A percentile compares a stretch with the other conserved stretches of the same genome.
phyloP scores from a whole-genome alignment of 2,797 vertebrate species.

The Xenops minutus region DNA sequence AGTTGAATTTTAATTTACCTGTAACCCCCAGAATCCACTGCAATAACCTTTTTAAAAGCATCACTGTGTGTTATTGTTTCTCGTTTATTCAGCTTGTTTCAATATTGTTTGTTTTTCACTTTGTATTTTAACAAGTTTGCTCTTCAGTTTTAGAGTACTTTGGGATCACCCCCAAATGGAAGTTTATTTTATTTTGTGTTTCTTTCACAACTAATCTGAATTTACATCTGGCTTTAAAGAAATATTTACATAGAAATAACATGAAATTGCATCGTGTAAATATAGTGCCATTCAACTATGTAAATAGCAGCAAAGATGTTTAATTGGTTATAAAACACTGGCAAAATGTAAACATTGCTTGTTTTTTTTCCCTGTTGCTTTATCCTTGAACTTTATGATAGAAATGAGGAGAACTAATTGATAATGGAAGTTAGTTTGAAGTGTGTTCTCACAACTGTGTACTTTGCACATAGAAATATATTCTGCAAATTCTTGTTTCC shows the following conservation, averaged over 20 bases:
- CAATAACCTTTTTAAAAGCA: neutral
- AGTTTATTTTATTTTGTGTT: slow-evolving; percentile 77
- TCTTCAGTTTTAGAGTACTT: slow-evolving; percentile 57
- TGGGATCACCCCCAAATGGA: slow-evolving; percentile 69
- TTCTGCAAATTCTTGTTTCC: neutral
- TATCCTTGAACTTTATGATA: slow-evolving; percentile 22
- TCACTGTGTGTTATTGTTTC: neutral
- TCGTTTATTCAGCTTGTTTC: neutral
- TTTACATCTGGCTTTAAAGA: slow-evolving; percentile 71
- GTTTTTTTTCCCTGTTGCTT: slow-evolving; percentile 55
- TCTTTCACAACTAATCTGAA: slow-evolving; percentile 77
- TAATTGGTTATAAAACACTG: slow-evolving; percentile 76
- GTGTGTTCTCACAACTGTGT: neutral
- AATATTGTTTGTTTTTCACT: slow-evolving; percentile 52
- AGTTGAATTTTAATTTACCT: neutral
- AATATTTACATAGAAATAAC: slow-evolving; percentile 79
- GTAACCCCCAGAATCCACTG: neutral
- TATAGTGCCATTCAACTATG: slow-evolving; percentile 72
- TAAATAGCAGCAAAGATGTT: slow-evolving; percentile 77
- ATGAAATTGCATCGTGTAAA: slow-evolving; percentile 67
- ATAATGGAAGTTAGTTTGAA: slow-evolving; percentile 54
- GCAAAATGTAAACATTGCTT: slow-evolving; percentile 69
- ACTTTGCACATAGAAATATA: neutral
- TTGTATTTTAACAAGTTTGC: slow-evolving; percentile 59
- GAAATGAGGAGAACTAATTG: slow-evolving; percentile 43